Evolutionary conservation across 1,140 invertebrate genomes (phyloP).

Genomic region (Drosophila saltans): DNA sequence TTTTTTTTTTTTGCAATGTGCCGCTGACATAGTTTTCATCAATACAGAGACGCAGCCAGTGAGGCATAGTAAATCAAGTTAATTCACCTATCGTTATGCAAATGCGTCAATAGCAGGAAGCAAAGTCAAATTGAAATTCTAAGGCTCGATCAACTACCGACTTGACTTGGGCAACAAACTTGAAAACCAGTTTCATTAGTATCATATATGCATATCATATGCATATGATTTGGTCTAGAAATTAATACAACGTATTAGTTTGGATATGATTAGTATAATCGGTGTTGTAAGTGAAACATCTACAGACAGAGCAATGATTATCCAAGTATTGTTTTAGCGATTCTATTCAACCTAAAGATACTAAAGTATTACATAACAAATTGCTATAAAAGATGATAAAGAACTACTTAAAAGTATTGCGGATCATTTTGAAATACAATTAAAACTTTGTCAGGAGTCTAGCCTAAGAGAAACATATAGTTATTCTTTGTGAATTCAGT

Average conservation of each 20-base stretch:
- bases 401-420: too few relatives aligned
- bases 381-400: too few relatives aligned
- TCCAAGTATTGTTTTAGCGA: too few relatives aligned
- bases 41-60: constrained; percentile 26
- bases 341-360: too few relatives aligned
- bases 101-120: constrained; percentile 50
- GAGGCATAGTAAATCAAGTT: constrained; percentile 50
- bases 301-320: too few relatives aligned
- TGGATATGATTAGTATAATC: constrained; percentile 11
- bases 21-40: constrained; percentile 67
- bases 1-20: constrained; percentile 52
- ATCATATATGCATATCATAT: too few relatives aligned
- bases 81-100: constrained; percentile 43
- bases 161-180: constrained; percentile 48
- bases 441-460: too few relatives aligned
- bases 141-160: constrained; percentile 35
- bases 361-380: too few relatives aligned
- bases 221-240: constrained; percentile 7
- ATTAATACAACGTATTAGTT: not conserved
- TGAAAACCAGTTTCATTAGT: constrained; percentile 17
- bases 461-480: too few relatives aligned
- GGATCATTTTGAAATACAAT: too few relatives aligned
- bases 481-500: too few relatives aligned
- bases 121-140: constrained; percentile 44
- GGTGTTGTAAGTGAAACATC: not conserved